Conservation (phyloP, 2,113 vertebrate species). For the Pachypanchax playfairii region DNA sequence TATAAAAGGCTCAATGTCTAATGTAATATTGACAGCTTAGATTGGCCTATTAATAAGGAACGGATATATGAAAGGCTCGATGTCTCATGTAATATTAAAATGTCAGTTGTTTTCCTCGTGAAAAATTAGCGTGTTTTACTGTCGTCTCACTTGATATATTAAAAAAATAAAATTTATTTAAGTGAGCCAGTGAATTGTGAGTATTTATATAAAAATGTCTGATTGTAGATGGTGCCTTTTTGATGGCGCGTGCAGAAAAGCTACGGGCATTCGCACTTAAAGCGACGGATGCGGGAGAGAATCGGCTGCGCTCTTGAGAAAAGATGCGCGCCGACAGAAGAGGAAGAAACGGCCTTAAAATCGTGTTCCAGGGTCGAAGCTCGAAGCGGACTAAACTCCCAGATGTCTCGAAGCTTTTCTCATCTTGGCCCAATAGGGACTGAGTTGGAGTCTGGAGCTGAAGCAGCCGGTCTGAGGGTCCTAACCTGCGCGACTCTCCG, state of each 20-base stretch:
- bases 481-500: conserved; percentile 31
- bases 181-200: no score
- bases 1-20: no score
- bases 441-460: conserved; percentile 19
- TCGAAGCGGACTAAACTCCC: no score
- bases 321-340: conserved; percentile 6
- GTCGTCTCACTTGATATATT: no score
- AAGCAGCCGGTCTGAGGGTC: conserved; percentile 24
- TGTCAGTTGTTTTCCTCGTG: no score
- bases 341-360: conserved; percentile 12
- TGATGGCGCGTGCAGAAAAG: conserved; percentile 28
- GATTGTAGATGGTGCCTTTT: conserved; percentile 64
- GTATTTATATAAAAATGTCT: not conserved
- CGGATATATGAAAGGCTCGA: no score
- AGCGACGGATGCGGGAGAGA: conserved; percentile 28
- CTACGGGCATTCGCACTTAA: conserved; percentile 54
- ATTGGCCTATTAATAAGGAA: no score
- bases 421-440: conserved; percentile 8
- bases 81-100: no score
- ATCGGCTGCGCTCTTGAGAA: conserved; percentile 20
- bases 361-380: not conserved
- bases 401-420: no score
- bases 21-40: no score
- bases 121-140: no score
- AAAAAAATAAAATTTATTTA: no score